A percentile compares a stretch with the other conserved stretches of the same genome.
Evolutionary conservation across 2,113 vertebrate genomes (phyloP).

Genomic region (Corapipo altera): DNA sequence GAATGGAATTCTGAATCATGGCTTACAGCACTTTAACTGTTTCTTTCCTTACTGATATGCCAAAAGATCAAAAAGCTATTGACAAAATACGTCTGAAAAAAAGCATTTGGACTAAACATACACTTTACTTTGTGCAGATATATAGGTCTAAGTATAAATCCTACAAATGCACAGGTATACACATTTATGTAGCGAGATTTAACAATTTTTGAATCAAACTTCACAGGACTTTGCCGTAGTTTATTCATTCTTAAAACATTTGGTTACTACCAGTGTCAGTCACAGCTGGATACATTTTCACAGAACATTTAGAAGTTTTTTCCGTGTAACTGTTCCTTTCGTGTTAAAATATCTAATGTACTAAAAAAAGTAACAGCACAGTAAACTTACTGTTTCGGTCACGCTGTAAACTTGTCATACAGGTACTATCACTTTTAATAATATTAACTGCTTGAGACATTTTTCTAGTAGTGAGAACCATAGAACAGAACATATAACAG

Average conservation of each 20-base stretch:
- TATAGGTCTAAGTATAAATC: background rate
- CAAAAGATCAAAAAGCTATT: background rate
- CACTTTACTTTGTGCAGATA: background rate
- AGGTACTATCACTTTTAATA: conserved; percentile 7
- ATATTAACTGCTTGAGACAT: background rate
- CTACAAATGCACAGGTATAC: background rate
- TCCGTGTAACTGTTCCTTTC: background rate
- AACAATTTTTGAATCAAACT: background rate
- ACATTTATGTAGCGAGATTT: background rate
- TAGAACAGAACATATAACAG: background rate
- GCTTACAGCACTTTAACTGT: background rate
- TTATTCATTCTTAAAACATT: background rate
- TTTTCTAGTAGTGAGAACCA: background rate
- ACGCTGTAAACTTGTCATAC: background rate
- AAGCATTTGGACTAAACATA: background rate
- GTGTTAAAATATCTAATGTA: background rate
- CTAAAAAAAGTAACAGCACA: background rate
- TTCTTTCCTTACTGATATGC: background rate
- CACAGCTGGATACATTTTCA: background rate
- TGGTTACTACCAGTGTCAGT: background rate
- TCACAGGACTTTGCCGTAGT: background rate
- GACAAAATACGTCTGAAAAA: background rate
- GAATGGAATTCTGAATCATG: background rate
- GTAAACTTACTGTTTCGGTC: background rate
- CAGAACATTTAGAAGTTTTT: background rate